Evolutionary conservation across 2,797 vertebrate genomes (phyloP), one percentile per base, ranked within the genome.

Genomic region (Valencia hispanica): DNA sequence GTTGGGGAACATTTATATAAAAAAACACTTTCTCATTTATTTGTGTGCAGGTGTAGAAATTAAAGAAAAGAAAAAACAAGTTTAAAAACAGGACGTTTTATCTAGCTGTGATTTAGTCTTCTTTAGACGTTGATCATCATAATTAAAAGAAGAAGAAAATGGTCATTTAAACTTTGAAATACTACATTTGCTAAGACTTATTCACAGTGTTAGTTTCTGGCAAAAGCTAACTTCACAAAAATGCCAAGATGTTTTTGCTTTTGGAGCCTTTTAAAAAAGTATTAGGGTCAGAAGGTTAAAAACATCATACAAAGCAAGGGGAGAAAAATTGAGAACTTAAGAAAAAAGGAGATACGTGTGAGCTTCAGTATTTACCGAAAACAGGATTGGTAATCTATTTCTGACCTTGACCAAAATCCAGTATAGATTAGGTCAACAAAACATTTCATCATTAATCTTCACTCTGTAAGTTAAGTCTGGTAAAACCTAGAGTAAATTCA

Each of bases 311-410:
- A 8, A 11, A 27, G 3, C 22, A 57, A n/a, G 11, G 7, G 7
- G 25, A 57, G 53, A n/a, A 10, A 25, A 10, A n/a, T 57, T 25
- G 57, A 61, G 14, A 41, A 9, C 39, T 6, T 41, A 9, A 41
- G 39, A 41, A n/a, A n/a, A n/a, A n/a, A n/a, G n/a, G n/a, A 41
- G 39, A 9, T 5, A 41, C 39, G 5, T 41, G 39, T 41, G 45
- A 47, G 15, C 14, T 65, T 61, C 12, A 27, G 10, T 8, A 55
- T 41, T 15, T 27, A 41, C 53, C 59, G 66, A 1, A 55, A 30
- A 76, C 50, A 68, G 4, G 80, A 55, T 84, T 7, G 70, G 72
- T 84, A 5, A 83, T 51, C 66, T 41, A 77, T 73, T 84, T 18
- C 55, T 77, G 48, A 4, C 45, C 10, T 12, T 50, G 45, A 70